Evolutionary conservation across 2,113 vertebrate species (phyloP), one percentile per base, ranked within the genome.

Genomic region (Camarhynchus parvulus): DNA sequence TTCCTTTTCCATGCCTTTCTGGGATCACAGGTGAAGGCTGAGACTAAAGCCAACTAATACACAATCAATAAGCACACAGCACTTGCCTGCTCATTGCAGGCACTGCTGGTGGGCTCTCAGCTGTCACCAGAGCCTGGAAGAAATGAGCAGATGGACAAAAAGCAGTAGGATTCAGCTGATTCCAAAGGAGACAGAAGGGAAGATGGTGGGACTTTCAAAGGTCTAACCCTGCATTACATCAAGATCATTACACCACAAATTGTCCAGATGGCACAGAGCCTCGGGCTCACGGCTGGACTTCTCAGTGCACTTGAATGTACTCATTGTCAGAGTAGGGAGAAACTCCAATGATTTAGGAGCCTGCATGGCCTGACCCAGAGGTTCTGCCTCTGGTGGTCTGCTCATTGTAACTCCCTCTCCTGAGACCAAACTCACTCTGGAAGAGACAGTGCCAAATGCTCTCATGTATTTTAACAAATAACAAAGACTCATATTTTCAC

Each of bases 151-250:
- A 96, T 96, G 95, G 95, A 92, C 91, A 87, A 89, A 94, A 93
- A 89, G n/a, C 95, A 93, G 83, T 90, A 90, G 92, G 93, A 83
- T 81, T 82, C 86, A 92, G 37, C 58, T 92, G 58, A 92, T 22
- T 93, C 92, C 76, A 93, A 92, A 90, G 92, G 72, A 88, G 94
- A 93, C 95, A 97, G 93, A 96, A 23, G 92, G 94, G 88, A 92
- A 89, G 83, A 89, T 92, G 80, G 92, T 89, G 69, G n/a, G 80
- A 87, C 83, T 94, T 95, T 67, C 77, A 94, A 47, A 96, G 94
- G 77, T 93, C 94, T 97, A 93, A 95, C 92, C 63, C 83, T 96
- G 92, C 88, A 93, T 97, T 96, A 97, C 96, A 96, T 94, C 92
- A 94, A 92, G 95, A 96, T 84, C 94, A 93, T 96, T 95, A 91